Base-by-base conservation (phyloP, 2,888 invertebrate genomes). In the Lasioglossum calceatum region DNA sequence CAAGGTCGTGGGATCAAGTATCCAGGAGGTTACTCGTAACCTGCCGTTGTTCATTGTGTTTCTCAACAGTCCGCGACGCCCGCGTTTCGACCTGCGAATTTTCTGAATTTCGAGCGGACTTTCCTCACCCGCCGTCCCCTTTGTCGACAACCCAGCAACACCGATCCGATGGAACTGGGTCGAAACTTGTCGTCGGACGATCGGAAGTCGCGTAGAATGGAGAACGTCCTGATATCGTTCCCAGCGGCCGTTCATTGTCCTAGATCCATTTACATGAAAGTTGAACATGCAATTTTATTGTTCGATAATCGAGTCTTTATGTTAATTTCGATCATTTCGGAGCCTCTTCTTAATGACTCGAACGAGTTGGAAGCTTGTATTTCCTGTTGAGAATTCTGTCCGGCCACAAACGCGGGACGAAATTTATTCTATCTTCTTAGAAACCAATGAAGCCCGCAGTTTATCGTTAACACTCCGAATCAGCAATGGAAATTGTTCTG, bases 1-100 rank as follows among this genome's bases (percentile, higher is more conserved):
- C 92, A 92, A 92, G 92, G 92, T 88, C 92, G 92, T 90, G 84
- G 85, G 91, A 91, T 91, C 91, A 91, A 88, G 77, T 88, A 79
- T 83, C 85, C 85, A 82, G 84, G 81, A 83, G 87, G 67, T 36
- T 36, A 84, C 87, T 80, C 82, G 81, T 82, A 89, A 89, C 86
- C 83, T 83, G 84, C 81, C 84, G 82, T 87, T 79, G 79, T 87
- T 77, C 84, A 88, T 87, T 90, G 90, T 87, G 81, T 82, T 81
- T 74, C 79, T 50, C 54, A 44, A 74, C 67, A 79, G 73, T 76
- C 54, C 50, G 67, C 81, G 70, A 70, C 23, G 58, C 61, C 47
- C 44, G 44, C n/a, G 44, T 44, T 79, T 71, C 39, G 54, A 54
- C 70, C 70, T 23, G 50, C 70, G 50, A 67, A 39, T 36, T 71